A percentile compares a stretch with the other conserved stretches of the same genome.
These are phyloP conservation scores for Chitala chitala DNA, from an alignment of 2,113 vertebrate species.

Conservation along the genomic window DNA sequence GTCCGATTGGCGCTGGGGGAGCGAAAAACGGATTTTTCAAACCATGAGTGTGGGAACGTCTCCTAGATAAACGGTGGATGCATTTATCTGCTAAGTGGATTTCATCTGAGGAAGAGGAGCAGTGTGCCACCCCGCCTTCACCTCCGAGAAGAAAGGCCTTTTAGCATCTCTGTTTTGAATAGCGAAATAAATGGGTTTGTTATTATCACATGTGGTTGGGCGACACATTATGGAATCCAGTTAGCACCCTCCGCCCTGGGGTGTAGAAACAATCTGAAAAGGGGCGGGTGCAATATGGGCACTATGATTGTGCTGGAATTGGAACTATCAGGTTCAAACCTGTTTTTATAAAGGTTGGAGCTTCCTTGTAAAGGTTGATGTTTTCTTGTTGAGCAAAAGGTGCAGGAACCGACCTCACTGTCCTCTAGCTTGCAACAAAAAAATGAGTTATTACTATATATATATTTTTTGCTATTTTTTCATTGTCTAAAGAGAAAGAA, in stretches of 20 bases:
- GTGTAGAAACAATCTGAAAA: constrained; percentile 8
- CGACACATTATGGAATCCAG: not conserved
- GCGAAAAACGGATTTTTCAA: constrained; percentile 15
- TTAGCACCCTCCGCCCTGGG: not conserved
- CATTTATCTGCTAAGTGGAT: too few relatives aligned
- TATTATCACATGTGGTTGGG: not conserved
- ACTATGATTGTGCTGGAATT: not conserved
- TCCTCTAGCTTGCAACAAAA: not conserved
- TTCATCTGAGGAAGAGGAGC: constrained; percentile 4
- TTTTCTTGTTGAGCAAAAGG: not conserved
- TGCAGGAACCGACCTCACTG: not conserved
- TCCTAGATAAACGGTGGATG: not conserved
- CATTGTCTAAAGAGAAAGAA: too few relatives aligned
- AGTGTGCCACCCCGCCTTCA: not conserved
- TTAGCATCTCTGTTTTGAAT: not conserved
- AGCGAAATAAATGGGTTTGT: constrained; percentile 2
- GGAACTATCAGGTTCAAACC: not conserved
- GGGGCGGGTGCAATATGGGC: too few relatives aligned
- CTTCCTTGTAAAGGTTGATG: not conserved
- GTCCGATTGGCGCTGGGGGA: constrained; percentile 33
- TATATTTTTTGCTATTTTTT: too few relatives aligned
- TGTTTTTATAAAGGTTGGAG: not conserved
- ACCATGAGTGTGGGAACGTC: not conserved
- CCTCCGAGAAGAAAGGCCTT: not conserved
- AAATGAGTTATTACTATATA: not conserved